Evolutionary conservation across 2,888 invertebrate genomes (phyloP), one percentile per base, ranked within the genome.

Genomic region (Diarsia rubi): DNA sequence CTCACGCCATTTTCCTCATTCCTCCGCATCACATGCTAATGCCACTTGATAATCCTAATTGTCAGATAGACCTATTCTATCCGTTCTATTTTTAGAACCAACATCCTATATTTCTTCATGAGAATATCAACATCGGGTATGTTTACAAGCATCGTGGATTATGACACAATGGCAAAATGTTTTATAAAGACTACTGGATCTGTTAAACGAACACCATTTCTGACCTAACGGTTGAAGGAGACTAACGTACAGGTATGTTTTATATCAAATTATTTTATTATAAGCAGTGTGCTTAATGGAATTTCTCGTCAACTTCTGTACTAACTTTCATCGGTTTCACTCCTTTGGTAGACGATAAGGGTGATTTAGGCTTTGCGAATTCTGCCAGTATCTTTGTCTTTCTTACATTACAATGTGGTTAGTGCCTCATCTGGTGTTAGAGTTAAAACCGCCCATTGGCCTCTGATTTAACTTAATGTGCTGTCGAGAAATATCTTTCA

Each of bases 161-260:
- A 81, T 86, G 89, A 90, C 79, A 93, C 93, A 93, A 92, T 90
- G 85, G 87, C 64, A 74, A 62, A 59, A 91, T 93, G 93, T 94
- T 93, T 93, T 92, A 94, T 93, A 94, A 93, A 92, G 88, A 75
- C 75, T 64, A 54, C 68, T 11, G 9, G 57, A 42, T 24, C 47
- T 21, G 52, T n/a, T 52, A 59, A 42, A 27, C 11, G 27, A 69
- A 24, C 16, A 63, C 52, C 75, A 79, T 78, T 74, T 67, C 75
- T 62, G 68, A 68, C 1, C 73, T 67, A 62, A 75, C 70, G 12
- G 24, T 14, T 63, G 44, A 45, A 24, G 66, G 21, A 59, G n/a
- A 52, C 45, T 47, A 44, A 75, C 82, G 66, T 63, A 65, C 74
- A 83, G 83, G 83, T 83, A 83, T 31, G 62, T 57, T 54, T 62